Evolutionary conservation across 2,113 vertebrate species (phyloP).

Genomic region (Tonatia bakeri): DNA sequence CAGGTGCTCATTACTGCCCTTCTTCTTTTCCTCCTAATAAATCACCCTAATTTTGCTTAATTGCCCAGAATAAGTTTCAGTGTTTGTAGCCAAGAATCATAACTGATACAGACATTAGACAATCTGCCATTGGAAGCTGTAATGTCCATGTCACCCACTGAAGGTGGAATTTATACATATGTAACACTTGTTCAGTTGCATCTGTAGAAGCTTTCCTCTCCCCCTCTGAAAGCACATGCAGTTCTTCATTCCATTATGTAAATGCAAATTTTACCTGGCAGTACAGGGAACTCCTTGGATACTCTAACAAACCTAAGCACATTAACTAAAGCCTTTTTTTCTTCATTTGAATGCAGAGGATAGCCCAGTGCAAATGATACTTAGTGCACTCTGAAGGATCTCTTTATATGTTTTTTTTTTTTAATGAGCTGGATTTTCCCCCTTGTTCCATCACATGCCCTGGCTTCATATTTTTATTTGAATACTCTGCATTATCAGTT

Average conservation of each 20-base stretch:
- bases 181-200: neutral
- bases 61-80: neutral
- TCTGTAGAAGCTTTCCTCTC: neutral
- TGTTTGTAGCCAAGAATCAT: neutral
- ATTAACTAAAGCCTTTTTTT: neutral
- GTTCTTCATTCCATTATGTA: neutral
- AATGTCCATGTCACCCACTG: neutral
- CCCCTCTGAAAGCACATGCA: neutral
- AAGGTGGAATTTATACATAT: neutral
- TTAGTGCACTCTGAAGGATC: neutral
- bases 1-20: neutral
- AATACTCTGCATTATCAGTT: slow-evolving; percentile 64
- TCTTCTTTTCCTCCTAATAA: neutral
- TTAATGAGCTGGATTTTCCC: neutral
- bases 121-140: neutral
- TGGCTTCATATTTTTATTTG: slow-evolving; percentile 55
- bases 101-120: neutral
- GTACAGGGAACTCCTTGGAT: neutral
- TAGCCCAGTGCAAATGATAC: neutral
- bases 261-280: neutral
- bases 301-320: neutral
- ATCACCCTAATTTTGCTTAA: neutral
- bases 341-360: neutral
- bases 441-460: neutral
- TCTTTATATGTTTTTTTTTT: neutral